A percentile compares a stretch with the other conserved stretches of the same genome.
Evolutionary conservation across 2,888 invertebrate genomes (phyloP).

Genomic region (Oxytorus armatus): DNA sequence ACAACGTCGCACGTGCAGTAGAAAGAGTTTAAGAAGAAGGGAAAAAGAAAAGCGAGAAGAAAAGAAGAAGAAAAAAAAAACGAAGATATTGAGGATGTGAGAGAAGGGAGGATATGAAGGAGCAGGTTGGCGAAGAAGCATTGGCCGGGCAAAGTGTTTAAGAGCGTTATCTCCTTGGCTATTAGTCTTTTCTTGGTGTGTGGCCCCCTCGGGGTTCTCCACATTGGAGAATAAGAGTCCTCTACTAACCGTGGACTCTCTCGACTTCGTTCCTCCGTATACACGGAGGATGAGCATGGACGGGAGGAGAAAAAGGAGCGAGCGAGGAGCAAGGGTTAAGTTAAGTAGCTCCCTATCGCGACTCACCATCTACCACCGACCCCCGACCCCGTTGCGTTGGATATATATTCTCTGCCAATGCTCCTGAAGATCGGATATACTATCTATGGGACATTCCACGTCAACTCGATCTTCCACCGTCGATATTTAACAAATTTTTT

Average conservation of each 20-base stretch:
- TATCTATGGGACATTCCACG: too few relatives aligned
- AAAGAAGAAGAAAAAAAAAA: slow-evolving; percentile 55
- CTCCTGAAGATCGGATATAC: slow-evolving; percentile 36
- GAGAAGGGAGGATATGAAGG: slow-evolving; percentile 53
- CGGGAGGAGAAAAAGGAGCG: slow-evolving; percentile 12
- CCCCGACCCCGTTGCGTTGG: slow-evolving; percentile 58
- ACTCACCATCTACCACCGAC: slow-evolving; percentile 80
- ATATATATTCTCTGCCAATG: slow-evolving; percentile 33
- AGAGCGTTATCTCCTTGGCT: slow-evolving; percentile 84
- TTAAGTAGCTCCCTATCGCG: slow-evolving; percentile 83
- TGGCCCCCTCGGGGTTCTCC: slow-evolving; percentile 80
- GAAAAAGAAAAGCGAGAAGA: slow-evolving; percentile 26
- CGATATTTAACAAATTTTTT: too few relatives aligned
- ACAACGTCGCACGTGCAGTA: slow-evolving; percentile 50
- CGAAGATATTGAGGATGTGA: slow-evolving; percentile 52
- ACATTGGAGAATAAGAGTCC: slow-evolving; percentile 23
- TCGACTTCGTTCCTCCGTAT: slow-evolving; percentile 50
- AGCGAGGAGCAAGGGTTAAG: slow-evolving; percentile 80
- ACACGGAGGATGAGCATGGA: slow-evolving; percentile 44
- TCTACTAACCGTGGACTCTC: slow-evolving; percentile 25
- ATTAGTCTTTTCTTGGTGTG: slow-evolving; percentile 84
- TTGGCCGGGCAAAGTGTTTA: slow-evolving; percentile 84
- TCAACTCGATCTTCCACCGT: too few relatives aligned
- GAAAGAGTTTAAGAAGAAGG: slow-evolving; percentile 26
- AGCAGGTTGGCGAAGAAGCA: slow-evolving; percentile 81